A percentile compares a stretch with the other conserved stretches of the same genome.
Conservation (phyloP, 2,888 invertebrate species). For the Tortrix viridana region DNA sequence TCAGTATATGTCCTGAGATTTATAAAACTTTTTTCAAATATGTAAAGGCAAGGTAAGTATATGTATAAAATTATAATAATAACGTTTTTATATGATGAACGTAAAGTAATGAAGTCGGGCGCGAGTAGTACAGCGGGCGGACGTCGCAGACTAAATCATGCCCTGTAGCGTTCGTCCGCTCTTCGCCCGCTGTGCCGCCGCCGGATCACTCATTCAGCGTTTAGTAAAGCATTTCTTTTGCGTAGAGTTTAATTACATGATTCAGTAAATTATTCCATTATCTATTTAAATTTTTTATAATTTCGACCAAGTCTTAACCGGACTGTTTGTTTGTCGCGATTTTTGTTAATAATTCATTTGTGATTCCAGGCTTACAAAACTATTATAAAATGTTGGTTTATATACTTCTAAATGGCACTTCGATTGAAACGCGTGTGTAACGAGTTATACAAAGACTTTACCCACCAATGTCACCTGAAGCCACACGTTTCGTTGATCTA, state of each 20-base stretch:
- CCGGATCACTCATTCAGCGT: slow-evolving; percentile 24
- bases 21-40: slow-evolving; percentile 50
- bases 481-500: slow-evolving; percentile 80
- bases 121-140: slow-evolving; percentile 46
- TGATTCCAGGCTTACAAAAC: slow-evolving; percentile 48
- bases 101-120: slow-evolving; percentile 45
- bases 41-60: slow-evolving; percentile 53
- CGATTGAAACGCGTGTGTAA: slow-evolving; percentile 64
- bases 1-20: slow-evolving; percentile 55
- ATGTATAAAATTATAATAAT: slow-evolving; percentile 44
- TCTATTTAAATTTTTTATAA: slow-evolving; percentile 14
- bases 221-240: slow-evolving; percentile 42
- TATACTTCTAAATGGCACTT: slow-evolving; percentile 56
- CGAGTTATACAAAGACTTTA: slow-evolving; percentile 72
- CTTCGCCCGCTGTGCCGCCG: not conserved
- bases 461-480: slow-evolving; percentile 81
- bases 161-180: not conserved
- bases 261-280: slow-evolving; percentile 29
- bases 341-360: slow-evolving; percentile 58
- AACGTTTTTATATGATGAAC: slow-evolving; percentile 57
- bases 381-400: slow-evolving; percentile 44
- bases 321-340: slow-evolving; percentile 41
- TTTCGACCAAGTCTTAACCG: slow-evolving; percentile 27
- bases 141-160: no score
- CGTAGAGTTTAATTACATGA: slow-evolving; percentile 32